Evolutionary conservation across 2,113 vertebrate species (phyloP).

Genomic region (Trinectes maculatus): DNA sequence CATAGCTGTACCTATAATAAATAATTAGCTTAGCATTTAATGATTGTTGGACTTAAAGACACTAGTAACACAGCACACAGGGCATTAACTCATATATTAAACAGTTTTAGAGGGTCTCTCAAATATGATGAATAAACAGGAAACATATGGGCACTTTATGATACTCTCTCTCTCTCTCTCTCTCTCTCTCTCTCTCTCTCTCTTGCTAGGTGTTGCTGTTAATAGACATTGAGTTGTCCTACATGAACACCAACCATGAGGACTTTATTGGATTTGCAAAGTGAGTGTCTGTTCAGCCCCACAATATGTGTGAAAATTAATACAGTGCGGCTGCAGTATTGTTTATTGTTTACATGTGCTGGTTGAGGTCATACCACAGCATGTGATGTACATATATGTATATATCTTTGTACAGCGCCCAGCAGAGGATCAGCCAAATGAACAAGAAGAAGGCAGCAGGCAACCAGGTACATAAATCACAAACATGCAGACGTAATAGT

Average conservation of each 20-base stretch:
- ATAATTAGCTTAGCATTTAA: neutral
- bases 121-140: neutral
- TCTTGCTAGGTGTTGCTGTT: constrained; percentile 92
- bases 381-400: neutral
- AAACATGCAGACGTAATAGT: neutral
- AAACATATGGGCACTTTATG: neutral
- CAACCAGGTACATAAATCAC: constrained; percentile 89
- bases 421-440: constrained; percentile 96
- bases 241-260: constrained; percentile 99
- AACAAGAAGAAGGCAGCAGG: constrained; percentile 96
- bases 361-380: neutral
- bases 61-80: too few species aligned
- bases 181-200: neutral
- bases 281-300: constrained; percentile 78
- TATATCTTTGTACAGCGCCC: constrained; percentile 83
- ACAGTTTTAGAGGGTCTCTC: too few species aligned
- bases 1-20: neutral
- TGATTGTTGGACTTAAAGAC: too few species aligned
- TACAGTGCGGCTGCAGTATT: neutral
- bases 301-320: neutral
- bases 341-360: neutral
- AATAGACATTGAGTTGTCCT: constrained; percentile 97
- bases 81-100: too few species aligned
- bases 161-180: too few species aligned
- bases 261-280: constrained; percentile 99